Conservation (phyloP, 2,888 invertebrate species). For the Cyclophora albipunctata region DNA sequence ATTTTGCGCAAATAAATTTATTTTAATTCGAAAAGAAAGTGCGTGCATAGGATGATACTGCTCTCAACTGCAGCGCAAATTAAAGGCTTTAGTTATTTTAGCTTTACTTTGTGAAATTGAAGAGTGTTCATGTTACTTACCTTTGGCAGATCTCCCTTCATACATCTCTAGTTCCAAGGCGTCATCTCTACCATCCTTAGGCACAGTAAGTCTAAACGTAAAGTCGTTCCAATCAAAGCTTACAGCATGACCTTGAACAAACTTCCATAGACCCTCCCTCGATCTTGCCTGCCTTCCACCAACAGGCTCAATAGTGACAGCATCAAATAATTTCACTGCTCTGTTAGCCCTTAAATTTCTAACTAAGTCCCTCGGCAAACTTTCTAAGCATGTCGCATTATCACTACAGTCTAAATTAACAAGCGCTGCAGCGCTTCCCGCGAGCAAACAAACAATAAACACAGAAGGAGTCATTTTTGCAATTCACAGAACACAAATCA, state of each 20-base stretch:
- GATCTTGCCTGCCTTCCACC: conserved; percentile 51
- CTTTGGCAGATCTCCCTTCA: conserved; percentile 62
- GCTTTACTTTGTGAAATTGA: not conserved
- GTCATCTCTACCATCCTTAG: conserved; percentile 54
- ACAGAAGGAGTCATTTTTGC: conserved; percentile 59
- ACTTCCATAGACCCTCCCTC: conserved; percentile 51
- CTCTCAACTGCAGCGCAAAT: not conserved
- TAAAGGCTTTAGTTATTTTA: not conserved
- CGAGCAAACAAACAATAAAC: conserved; percentile 47
- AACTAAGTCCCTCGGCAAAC: conserved; percentile 65
- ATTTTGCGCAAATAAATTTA: too few relatives aligned
- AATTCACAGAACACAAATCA: conserved; percentile 47
- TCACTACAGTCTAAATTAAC: conserved; percentile 73
- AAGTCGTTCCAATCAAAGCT: conserved; percentile 72
- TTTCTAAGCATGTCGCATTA: conserved; percentile 76
- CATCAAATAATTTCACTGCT: conserved; percentile 69
- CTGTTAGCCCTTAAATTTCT: conserved; percentile 69
- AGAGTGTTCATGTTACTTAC: conserved; percentile 27
- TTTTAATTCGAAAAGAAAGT: too few relatives aligned
- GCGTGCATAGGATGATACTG: too few relatives aligned
- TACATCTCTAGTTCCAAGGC: conserved; percentile 66
- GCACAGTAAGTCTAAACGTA: conserved; percentile 67
- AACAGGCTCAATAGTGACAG: conserved; percentile 73
- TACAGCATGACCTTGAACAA: conserved; percentile 69
- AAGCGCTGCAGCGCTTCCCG: conserved; percentile 46